Percentiles rank a stretch among this genome's conserved stretches.
Conservation (phyloP, 2,888 invertebrate genomes). For the Acanthosepion pharaonis region DNA sequence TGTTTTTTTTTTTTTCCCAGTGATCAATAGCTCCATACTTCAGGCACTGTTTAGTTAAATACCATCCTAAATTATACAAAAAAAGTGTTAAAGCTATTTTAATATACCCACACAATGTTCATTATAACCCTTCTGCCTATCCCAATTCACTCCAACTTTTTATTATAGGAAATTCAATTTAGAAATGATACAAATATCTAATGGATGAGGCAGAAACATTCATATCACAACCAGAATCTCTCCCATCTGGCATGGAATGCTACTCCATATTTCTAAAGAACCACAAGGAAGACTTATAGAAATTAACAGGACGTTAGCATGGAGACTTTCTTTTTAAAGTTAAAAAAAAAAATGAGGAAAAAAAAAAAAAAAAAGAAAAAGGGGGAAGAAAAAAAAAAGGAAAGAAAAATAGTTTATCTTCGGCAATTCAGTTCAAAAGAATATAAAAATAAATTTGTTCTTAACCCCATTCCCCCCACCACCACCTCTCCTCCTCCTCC, state of each 20-base stretch:
- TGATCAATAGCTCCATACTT: neutral
- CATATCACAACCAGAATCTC: conserved; percentile 22
- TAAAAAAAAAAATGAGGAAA: neutral
- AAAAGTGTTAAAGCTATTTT: neutral
- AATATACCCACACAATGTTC: neutral
- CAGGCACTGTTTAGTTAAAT: neutral
- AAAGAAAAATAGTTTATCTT: neutral
- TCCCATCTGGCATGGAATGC: conserved; percentile 33
- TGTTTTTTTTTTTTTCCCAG: neutral
- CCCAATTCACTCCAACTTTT: too few species aligned
- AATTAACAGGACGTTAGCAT: neutral
- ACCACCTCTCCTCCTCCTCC: neutral
- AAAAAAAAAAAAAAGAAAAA: neutral
- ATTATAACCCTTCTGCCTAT: too few species aligned
- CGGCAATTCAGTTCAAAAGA: conserved; percentile 33
- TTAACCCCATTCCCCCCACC: neutral
- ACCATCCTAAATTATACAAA: neutral
- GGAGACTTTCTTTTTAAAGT: neutral
- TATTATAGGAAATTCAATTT: too few species aligned
- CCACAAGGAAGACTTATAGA: neutral
- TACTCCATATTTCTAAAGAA: neutral
- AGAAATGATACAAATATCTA: neutral
- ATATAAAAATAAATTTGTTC: conserved; percentile 33
- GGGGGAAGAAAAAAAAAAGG: neutral
- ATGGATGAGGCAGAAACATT: neutral